Base-by-base conservation (phyloP, 2,797 vertebrate genomes). In the Tapirus indicus region DNA sequence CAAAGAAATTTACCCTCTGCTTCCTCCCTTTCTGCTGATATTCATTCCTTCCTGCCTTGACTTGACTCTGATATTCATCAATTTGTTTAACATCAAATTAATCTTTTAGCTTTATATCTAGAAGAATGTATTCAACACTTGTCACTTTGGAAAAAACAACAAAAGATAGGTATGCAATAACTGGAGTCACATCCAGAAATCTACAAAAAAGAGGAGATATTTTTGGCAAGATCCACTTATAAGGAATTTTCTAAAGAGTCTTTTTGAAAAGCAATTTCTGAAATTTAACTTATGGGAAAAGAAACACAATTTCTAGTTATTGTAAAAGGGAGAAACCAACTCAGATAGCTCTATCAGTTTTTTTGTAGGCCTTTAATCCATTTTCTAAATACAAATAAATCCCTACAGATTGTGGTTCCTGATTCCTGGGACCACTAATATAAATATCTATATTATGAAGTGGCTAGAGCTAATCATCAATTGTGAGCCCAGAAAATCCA, bases 371-470 rank as follows among this genome's bases (percentile, higher is more conserved):
- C 18, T 79, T 88, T 84, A 47, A 64, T 89, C 29, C 47, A 11
- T 96, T 92, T 95, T 92, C 13, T 52, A 74, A 84, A 60, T 84
- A 69, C 14, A 38, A 94, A 69, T 77, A 66, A 85, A 88, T 64
- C 25, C 27, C 27, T 56, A 52, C 7, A 58, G 58, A 84, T 32
- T 41, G 16, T 82, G 27, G 11, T 69, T 93, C 72, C 79, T 77
- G 27, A 20, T 75, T 62, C 20, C 58, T 85, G 14, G 29, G 25
- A 71, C 44, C 72, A 66, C 11, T 75, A 2, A 35, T 86, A 35
- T 23, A 79, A 84, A 41, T 41, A 58, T 74, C 6, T 44, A 7
- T n/a, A 3, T 88, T 68, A 56, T 20, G 38, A 74, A 80, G 13
- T 88, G 41, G 29, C 60, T 75, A 62, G 5, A 91, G 10, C 4